Evolutionary conservation across 2,113 vertebrate species (phyloP).

Genomic region (Barnardius zonarius): DNA sequence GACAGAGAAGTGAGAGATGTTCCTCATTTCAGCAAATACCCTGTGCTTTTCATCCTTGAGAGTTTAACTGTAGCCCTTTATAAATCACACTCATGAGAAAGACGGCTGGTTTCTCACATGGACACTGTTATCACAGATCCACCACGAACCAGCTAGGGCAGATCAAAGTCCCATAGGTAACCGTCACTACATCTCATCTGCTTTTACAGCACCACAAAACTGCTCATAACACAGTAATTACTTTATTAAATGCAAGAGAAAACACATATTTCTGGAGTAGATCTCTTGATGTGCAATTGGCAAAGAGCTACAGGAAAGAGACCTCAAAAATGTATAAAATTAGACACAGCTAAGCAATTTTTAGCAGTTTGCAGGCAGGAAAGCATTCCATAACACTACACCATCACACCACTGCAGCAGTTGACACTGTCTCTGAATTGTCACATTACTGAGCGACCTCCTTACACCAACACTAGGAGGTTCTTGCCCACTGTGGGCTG

Average conservation of each 20-base stretch:
- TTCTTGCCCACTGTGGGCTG: not conserved
- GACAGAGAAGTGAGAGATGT: not conserved
- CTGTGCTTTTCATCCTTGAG: not conserved
- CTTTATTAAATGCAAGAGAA: not conserved
- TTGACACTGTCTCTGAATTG: accelerated
- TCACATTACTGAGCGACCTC: not conserved
- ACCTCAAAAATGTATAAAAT: not conserved
- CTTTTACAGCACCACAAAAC: not conserved
- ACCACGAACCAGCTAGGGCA: not conserved
- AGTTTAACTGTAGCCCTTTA: not conserved
- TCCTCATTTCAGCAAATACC: not conserved
- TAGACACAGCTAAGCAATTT: not conserved
- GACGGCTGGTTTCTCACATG: not conserved
- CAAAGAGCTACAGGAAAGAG: not conserved
- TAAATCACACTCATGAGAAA: not conserved
- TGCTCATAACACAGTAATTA: not conserved
- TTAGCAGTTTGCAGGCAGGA: not conserved
- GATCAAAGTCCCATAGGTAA: not conserved
- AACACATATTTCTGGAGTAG: not conserved
- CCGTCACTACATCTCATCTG: not conserved
- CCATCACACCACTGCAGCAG: not conserved
- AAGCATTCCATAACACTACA: not conserved
- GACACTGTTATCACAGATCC: not conserved
- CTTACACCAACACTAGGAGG: not conserved
- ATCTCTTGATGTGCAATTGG: not conserved